Evolutionary conservation across 1,140 invertebrate genomes (phyloP).

Genomic region (Drosophila navojoa): DNA sequence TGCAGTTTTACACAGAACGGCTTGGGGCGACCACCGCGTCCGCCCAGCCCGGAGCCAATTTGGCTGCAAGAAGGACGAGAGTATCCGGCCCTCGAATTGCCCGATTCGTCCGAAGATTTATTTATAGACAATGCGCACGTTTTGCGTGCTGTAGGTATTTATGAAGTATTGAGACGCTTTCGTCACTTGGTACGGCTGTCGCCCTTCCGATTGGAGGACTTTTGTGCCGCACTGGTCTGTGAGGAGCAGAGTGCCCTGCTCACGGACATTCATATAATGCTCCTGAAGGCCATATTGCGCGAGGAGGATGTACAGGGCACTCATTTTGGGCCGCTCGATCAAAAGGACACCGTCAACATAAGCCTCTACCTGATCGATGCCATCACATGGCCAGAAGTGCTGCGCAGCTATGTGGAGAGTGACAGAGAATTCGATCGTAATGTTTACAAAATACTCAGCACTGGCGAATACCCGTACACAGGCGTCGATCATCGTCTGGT

Average conservation of each 20-base stretch:
- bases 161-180: conserved; percentile 97
- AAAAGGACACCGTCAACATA: conserved; percentile 98
- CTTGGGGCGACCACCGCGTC: conserved; percentile 85
- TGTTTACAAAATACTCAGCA: conserved; percentile 88
- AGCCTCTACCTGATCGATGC: conserved; percentile 95
- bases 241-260: conserved; percentile 96
- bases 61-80: conserved; percentile 92
- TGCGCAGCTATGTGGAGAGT: conserved; percentile 95
- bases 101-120: conserved; percentile 95
- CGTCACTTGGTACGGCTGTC: conserved; percentile 94
- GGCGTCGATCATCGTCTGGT: conserved; percentile 91
- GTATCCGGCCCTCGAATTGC: conserved; percentile 90
- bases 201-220: conserved; percentile 97
- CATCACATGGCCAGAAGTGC: conserved; percentile 97
- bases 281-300: conserved; percentile 94
- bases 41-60: conserved; percentile 93
- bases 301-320: conserved; percentile 98
- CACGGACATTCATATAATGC: conserved; percentile 95
- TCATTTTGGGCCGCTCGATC: conserved; percentile 97
- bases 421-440: conserved; percentile 91
- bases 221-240: conserved; percentile 95
- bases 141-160: conserved; percentile 92
- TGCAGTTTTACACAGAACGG: conserved; percentile 89
- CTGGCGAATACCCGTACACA: conserved; percentile 95
- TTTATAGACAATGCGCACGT: conserved; percentile 91